These are phyloP conservation scores for Lophotis ruficrista DNA, from an alignment of 2,113 vertebrate species.

Conservation along the genomic window DNA sequence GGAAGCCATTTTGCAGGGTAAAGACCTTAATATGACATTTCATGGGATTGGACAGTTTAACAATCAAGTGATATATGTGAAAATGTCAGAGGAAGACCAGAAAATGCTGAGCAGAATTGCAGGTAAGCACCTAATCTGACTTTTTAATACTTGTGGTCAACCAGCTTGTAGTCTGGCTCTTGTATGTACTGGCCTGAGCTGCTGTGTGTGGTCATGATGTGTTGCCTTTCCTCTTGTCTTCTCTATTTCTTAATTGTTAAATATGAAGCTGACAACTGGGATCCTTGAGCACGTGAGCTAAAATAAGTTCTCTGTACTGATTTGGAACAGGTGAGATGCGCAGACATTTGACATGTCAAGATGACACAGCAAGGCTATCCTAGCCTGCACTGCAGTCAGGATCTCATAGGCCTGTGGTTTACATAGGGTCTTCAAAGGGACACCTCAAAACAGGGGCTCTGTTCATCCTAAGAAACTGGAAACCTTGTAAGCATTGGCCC, in stretches of 20 bases:
- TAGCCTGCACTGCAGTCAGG: neutral
- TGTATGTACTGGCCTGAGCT: neutral
- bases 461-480: neutral
- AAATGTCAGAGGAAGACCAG: constrained; percentile 41
- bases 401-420: neutral
- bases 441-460: neutral
- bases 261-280: neutral
- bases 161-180: neutral
- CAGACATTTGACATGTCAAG: neutral
- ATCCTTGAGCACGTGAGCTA: neutral
- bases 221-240: neutral
- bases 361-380: neutral
- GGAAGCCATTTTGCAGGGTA: constrained; percentile 44
- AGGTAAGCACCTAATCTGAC: neutral
- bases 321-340: neutral
- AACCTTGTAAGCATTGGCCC: neutral
- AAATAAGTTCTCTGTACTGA: neutral
- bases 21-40: constrained; percentile 39
- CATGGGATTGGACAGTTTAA: constrained; percentile 55
- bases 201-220: neutral
- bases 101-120: constrained; percentile 10
- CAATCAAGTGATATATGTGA: constrained; percentile 50
- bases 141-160: neutral
- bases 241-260: neutral
- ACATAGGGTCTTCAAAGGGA: neutral